Conservation (phyloP, 2,888 invertebrate species). For the Harpalus rufipes region DNA sequence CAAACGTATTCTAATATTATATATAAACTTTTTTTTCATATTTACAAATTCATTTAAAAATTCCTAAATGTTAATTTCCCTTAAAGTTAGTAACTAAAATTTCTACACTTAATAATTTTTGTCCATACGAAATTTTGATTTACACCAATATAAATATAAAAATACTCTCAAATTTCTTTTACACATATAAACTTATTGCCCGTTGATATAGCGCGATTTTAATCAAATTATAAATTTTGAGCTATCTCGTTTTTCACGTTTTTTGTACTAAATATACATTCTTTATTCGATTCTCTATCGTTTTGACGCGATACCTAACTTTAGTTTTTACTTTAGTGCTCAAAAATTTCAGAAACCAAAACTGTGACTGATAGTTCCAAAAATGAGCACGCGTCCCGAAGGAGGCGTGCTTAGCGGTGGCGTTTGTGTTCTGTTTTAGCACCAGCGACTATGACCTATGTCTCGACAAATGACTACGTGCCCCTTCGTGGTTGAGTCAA, state of each 20-base stretch:
- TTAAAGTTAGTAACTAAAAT: slow-evolving; percentile 78
- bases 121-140: slow-evolving; percentile 79
- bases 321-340: slow-evolving; percentile 71
- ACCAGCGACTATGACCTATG: slow-evolving; percentile 76
- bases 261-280: slow-evolving; percentile 76
- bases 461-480: slow-evolving; percentile 76
- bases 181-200: slow-evolving; percentile 77
- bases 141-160: slow-evolving; percentile 79
- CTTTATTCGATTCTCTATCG: slow-evolving; percentile 77
- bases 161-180: slow-evolving; percentile 78
- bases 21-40: slow-evolving; percentile 82
- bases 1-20: slow-evolving; percentile 80
- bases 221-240: slow-evolving; percentile 76
- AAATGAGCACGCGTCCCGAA: slow-evolving; percentile 42
- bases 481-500: background rate
- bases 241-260: slow-evolving; percentile 77
- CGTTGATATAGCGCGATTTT: slow-evolving; percentile 72
- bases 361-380: slow-evolving; percentile 67
- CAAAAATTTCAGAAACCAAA: slow-evolving; percentile 67
- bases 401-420: slow-evolving; percentile 73
- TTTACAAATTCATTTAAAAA: slow-evolving; percentile 85
- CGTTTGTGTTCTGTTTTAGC: slow-evolving; percentile 73
- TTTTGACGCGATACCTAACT: slow-evolving; percentile 76
- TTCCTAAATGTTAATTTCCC: slow-evolving; percentile 84
- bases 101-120: slow-evolving; percentile 77